Conservation (phyloP, 1,140 invertebrate species). For the Conus ventricosus region DNA sequence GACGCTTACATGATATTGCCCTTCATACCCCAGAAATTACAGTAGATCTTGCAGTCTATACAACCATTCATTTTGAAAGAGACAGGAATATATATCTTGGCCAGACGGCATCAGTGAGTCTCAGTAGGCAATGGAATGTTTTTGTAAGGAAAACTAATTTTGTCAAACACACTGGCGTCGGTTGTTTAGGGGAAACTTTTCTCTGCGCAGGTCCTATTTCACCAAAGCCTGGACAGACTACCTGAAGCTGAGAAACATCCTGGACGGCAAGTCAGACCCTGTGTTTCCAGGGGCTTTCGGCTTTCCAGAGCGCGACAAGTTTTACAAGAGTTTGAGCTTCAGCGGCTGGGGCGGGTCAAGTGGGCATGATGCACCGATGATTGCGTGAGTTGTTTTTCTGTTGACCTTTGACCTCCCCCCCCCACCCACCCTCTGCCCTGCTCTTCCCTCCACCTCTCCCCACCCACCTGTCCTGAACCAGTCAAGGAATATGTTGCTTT, state of each 20-base stretch:
- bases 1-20: no score
- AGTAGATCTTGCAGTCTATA: no score
- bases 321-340: slow-evolving; percentile 66
- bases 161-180: no score
- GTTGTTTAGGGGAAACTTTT: no score
- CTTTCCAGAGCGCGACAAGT: slow-evolving; percentile 66
- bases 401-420: background rate
- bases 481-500: background rate
- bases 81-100: no score
- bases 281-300: slow-evolving; percentile 65
- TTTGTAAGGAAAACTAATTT: no score
- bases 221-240: slow-evolving; percentile 65
- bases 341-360: slow-evolving; percentile 70
- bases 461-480: background rate
- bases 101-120: no score
- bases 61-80: no score
- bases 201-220: slow-evolving; percentile 63
- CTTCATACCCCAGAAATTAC: no score
- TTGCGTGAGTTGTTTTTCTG: slow-evolving; percentile 61
- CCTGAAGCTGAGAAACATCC: slow-evolving; percentile 58
- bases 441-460: background rate
- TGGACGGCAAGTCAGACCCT: slow-evolving; percentile 56
- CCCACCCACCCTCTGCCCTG: no score
- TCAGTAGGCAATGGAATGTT: no score
- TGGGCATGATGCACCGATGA: slow-evolving; percentile 73